Evolutionary conservation across 2,888 invertebrate genomes (phyloP).

Genomic region (Seira musarum): DNA sequence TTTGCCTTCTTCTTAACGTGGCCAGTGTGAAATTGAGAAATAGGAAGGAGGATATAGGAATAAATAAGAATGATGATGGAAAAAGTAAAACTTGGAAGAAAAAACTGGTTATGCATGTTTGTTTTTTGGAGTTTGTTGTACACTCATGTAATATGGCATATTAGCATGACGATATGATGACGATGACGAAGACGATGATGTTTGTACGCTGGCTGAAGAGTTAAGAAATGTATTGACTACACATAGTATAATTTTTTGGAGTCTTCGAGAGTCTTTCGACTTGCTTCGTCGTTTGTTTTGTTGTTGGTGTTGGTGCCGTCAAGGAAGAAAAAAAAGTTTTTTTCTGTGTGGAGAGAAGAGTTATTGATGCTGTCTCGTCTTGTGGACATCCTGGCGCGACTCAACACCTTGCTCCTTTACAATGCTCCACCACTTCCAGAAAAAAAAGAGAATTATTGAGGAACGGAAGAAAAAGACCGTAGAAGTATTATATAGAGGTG

Average conservation of each 20-base stretch:
- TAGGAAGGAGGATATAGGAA: background rate
- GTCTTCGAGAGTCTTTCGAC: conserved; percentile 27
- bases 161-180: background rate
- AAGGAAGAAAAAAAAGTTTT: conserved; percentile 18
- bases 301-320: conserved; percentile 38
- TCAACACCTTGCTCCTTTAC: conserved; percentile 48
- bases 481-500: conserved; percentile 17
- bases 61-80: background rate
- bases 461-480: background rate
- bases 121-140: conserved; percentile 14
- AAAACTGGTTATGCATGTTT: conserved; percentile 43
- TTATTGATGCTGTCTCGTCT: conserved; percentile 68
- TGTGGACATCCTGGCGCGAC: conserved; percentile 69
- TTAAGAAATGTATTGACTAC: background rate
- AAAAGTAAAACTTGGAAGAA: conserved; percentile 15
- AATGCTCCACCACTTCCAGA: conserved; percentile 40
- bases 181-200: too few species aligned
- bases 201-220: background rate
- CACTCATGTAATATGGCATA: conserved; percentile 3
- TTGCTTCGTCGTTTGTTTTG: conserved; percentile 14
- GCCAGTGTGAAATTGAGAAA: background rate
- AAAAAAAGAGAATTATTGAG: conserved; percentile 11
- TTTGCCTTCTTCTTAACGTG: too few species aligned
- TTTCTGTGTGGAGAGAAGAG: conserved; percentile 65
- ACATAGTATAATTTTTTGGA: background rate